Base-by-base conservation (phyloP, 2,888 invertebrate species). In the Drosophila buzzatii region DNA sequence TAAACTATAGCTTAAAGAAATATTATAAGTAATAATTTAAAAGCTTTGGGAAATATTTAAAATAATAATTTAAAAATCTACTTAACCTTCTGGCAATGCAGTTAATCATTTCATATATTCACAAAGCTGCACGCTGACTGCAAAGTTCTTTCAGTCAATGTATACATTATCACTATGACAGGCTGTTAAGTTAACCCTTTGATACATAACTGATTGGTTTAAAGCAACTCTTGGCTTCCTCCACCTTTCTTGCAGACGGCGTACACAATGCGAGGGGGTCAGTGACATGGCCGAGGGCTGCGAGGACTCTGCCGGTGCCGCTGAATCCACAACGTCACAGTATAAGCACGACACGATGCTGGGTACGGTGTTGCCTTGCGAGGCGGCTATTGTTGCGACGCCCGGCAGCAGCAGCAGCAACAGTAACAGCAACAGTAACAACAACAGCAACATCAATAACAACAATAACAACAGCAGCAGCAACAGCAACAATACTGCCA, bases 261-360 rank as follows among this genome's bases (percentile, higher is more conserved):
- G 68, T 61, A 62, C 65, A 80, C 53, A 68, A 79, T 79, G 79
- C 66, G 37, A 64, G 68, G 66, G 68, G 95, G 94, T 94, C 94
- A 94, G 94, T 95, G 95, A 95, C 94, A 95, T 95, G 95, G 95
- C 95, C 93, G 95, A 95, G 94, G 96, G 96, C 94, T 95, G 94
- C 90, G 94, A 94, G 92, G 93, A 93, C 85, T 95, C 95, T 70
- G 85, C 70, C 70, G 85, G 83, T 66, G 88, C 83, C 74, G 81
- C 83, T 68, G 85, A 85, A 81, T 73, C 88, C 55, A 88, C 63
- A 20, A 81, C 82, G 70, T 81, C 87, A 71, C 82, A 81, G 76
- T 85, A 80, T 47, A 82, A 82, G 71, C 76, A 84, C 63, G 89
- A 87, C 62, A 86, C 79, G 86, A 93, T 93, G 93, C 87, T 93